Conservation (phyloP, 2,113 vertebrate species). For the Pomatorhinus ruficollis region DNA sequence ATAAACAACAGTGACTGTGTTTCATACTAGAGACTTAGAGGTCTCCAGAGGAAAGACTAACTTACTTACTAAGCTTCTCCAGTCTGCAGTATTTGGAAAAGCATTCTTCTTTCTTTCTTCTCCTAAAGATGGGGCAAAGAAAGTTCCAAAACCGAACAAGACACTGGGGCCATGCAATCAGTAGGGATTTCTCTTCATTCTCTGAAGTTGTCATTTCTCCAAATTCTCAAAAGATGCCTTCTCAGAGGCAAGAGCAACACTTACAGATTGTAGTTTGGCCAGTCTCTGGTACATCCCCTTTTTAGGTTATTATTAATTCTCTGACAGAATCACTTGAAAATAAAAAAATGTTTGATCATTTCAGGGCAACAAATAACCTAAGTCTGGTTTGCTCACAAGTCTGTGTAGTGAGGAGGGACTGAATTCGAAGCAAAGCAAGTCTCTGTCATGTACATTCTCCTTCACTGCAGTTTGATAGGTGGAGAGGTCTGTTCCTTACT, state of each 20-base stretch:
- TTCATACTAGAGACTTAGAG: not conserved
- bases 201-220: not conserved
- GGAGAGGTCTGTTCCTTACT: not conserved
- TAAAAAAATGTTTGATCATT: not conserved
- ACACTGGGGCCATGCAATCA: accelerated
- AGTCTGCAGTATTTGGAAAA: not conserved
- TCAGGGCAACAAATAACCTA: not conserved
- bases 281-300: not conserved
- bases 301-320: not conserved
- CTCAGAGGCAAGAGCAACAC: not conserved
- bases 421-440: not conserved
- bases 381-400: not conserved
- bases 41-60: conserved; percentile 1
- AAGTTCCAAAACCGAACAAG: not conserved
- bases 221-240: not conserved
- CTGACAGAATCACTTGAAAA: not conserved
- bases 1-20: not conserved
- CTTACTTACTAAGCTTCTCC: not conserved
- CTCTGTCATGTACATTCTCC: not conserved
- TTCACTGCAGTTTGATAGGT: not conserved
- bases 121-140: not conserved
- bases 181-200: not conserved
- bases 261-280: not conserved
- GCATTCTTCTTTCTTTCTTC: not conserved
- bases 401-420: not conserved